phyloP scores from a whole-genome alignment of 2,797 vertebrate genomes.

The Arnoldichthys spilopterus region DNA sequence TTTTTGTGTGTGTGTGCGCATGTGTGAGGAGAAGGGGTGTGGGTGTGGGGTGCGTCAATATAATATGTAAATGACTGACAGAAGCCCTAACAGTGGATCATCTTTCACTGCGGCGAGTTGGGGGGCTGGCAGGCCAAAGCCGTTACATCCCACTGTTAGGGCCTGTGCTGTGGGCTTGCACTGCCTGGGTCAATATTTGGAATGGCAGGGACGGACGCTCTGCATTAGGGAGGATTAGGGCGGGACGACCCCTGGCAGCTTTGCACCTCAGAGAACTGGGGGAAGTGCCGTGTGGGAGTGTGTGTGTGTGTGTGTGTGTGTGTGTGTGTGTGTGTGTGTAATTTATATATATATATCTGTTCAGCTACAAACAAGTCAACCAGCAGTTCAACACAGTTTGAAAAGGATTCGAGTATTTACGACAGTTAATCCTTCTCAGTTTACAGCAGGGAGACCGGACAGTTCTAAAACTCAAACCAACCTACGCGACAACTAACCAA shows the following conservation, averaged over 20 bases:
- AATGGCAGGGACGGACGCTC: conserved; percentile 75
- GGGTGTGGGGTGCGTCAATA: conserved; percentile 27
- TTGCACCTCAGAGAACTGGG: conserved; percentile 67
- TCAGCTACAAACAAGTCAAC: conserved; percentile 37
- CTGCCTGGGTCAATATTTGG: conserved; percentile 82
- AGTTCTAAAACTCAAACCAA: too few relatives aligned
- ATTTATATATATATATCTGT: neutral
- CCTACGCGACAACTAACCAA: neutral
- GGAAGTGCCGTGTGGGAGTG: conserved; percentile 38
- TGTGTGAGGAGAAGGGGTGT: neutral
- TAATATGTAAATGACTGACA: conserved; percentile 66
- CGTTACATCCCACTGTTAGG: conserved; percentile 69
- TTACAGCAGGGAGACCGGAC: conserved; percentile 8
- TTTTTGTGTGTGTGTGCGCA: conserved; percentile 40
- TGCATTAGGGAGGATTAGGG: conserved; percentile 79
- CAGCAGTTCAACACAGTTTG: conserved; percentile 64
- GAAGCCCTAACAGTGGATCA: conserved; percentile 67
- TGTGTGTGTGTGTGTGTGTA: conserved; percentile 4
- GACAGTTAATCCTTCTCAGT: conserved; percentile 29
- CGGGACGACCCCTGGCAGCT: conserved; percentile 67
- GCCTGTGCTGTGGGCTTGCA: conserved; percentile 59
- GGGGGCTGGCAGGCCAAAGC: conserved; percentile 57
- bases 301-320: conserved; percentile 38
- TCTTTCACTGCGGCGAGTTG: conserved; percentile 68
- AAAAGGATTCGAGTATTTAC: conserved; percentile 61